Evolutionary conservation across 2,888 invertebrate genomes (phyloP), one percentile per base, ranked within the genome.

Genomic region (Eutolmus rufibarbis): DNA sequence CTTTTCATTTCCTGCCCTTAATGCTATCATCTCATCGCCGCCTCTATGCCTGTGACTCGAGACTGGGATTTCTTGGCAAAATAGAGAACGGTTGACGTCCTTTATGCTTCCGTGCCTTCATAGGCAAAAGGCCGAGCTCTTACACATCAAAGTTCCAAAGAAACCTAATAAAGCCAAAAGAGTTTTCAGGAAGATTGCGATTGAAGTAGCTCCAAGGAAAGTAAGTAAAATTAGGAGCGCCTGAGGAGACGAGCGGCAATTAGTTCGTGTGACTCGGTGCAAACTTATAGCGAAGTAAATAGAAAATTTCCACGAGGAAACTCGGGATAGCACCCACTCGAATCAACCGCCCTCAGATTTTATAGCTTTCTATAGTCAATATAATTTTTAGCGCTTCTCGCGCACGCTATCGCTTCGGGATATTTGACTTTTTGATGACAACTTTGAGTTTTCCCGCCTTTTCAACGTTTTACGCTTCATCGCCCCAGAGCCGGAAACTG

Each of bases 1-100:
- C 87, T 78, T 87, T 82, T 82, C 82, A 87, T 87, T 82, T 87
- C 82, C 82, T 78, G 87, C 51, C 74, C 40, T 77, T 87, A 74
- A 82, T 81, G 87, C 57, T 46, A 46, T 81, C 82, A 76, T 46
- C 46, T 81, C 82, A 76, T 56, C 79, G 74, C 23, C 82, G 51
- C 74, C 82, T 74, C 51, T 8, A 28, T 34, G 31, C 12, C 7
- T 12, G 8, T 34, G 86, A 19, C 40, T 86, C 43, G 3, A 9
- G 43, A 34, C 74, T 86, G 14, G 43, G 74, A 28, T 37, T 37
- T 31, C 57, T 16, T 86, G 40, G 46, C 12, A 43, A 28, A 79
- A 43, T 16, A 79, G 23, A 43, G 16, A 14, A 46, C 43, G 40
- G 16, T 37, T 51, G 46, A 79, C 28, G 43, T 19, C 66, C 57